Conservation (phyloP, 1,140 invertebrate species). For the Drosophila albomicans region DNA sequence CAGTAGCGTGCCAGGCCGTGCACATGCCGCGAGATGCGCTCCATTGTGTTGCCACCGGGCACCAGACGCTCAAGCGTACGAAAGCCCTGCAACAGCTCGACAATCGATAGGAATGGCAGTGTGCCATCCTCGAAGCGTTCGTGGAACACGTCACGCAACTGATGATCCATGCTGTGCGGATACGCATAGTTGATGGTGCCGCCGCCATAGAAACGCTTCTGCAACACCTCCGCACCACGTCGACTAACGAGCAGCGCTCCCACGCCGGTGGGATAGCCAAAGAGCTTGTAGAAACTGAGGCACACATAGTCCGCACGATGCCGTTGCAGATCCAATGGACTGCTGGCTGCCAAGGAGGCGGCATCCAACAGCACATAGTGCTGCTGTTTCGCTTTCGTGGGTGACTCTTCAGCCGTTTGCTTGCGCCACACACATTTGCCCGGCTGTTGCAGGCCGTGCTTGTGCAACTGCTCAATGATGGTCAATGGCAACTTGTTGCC, state of each 20-base stretch:
- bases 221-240: constrained; percentile 87
- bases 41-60: constrained; percentile 85
- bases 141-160: constrained; percentile 88
- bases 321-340: constrained; percentile 90
- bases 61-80: constrained; percentile 88
- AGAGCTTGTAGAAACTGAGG: constrained; percentile 99
- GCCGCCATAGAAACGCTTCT: constrained; percentile 95
- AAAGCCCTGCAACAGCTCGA: constrained; percentile 93
- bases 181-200: constrained; percentile 95
- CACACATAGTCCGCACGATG: constrained; percentile 95
- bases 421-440: constrained; percentile 48
- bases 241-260: constrained; percentile 94
- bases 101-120: constrained; percentile 93
- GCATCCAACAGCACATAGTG: constrained; percentile 96
- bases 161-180: constrained; percentile 89
- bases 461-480: constrained; percentile 89
- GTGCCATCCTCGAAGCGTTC: constrained; percentile 98
- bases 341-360: constrained; percentile 92
- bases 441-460: constrained; percentile 86
- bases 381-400: constrained; percentile 75
- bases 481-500: constrained; percentile 94
- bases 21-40: constrained; percentile 90
- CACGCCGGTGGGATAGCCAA: constrained; percentile 97
- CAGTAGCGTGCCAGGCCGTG: constrained; percentile 91
- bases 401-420: neutral